Base-by-base conservation (phyloP, 2,797 vertebrate genomes). In the Anguilla megastoma region DNA sequence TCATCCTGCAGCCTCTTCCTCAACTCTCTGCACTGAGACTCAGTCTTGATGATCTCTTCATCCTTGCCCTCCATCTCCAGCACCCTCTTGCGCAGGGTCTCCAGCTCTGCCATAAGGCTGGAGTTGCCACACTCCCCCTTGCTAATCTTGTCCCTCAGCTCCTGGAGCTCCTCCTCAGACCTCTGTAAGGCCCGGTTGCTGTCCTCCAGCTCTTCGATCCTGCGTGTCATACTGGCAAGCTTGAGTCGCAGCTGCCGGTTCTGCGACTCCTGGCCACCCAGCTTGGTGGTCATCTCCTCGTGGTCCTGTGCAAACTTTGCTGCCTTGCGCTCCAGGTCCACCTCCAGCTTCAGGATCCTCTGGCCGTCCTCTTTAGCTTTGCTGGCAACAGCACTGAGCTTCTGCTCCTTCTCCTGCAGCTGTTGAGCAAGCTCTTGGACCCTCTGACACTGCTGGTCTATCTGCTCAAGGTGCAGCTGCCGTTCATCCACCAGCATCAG, bases 61-160 rank as follows among this genome's bases (percentile, higher is more conserved):
- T 99, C 99, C 88, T 99, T 99, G 14, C 98, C 98, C 91, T 99
- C 98, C 98, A 99, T 99, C 93, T 99, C 98, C 86, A 98, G 94
- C 18, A 99, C 96, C 0, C 94, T 96, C 90, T 99, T 99, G 6
- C 97, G 95, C 48, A 99, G 96, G 88, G 97, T 99, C 93, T 99
- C 98, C 89, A 99, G 93, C 92, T 99, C 98, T 2, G 97, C 95
- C 93, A 98, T 97, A 90, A 99, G 94, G 89, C 97, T 98, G 88
- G 97, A 98, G 93, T 97, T 98, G n/a, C 97, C 97, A 86, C 96
- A 97, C 92, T 99, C 97, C 3, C 97, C 98, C 89, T 97, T 98
- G 0, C 96, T 95, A 88, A 98, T 98, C 94, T 98, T 98, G 58
- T 97, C 97, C 93, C 97, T 96, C 63, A 99, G 90, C 85, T 98